Conservation (phyloP, 2,797 vertebrate species). For the Spondyliosoma cantharus region DNA sequence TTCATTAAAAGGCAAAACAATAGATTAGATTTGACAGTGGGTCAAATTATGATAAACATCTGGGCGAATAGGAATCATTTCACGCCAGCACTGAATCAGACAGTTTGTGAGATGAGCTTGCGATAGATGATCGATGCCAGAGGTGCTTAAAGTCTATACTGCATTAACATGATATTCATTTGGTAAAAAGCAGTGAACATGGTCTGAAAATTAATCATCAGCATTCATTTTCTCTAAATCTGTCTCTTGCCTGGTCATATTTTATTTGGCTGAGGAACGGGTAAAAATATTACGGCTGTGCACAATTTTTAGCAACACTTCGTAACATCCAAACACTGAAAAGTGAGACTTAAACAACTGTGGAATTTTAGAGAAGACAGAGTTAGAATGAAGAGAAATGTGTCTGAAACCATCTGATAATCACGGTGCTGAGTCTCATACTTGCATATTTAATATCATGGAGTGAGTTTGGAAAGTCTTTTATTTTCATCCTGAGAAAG, state of each 20-base stretch:
- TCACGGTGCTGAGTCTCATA: not conserved
- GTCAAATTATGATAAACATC: not conserved
- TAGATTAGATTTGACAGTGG: not conserved
- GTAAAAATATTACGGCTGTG: not conserved
- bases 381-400: not conserved
- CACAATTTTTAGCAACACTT: not conserved
- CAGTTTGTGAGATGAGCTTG: not conserved
- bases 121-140: not conserved
- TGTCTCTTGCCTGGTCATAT: not conserved
- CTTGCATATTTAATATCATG: conserved; percentile 3
- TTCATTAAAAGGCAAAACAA: not conserved
- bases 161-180: not conserved
- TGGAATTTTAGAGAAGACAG: not conserved
- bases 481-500: conserved; percentile 60
- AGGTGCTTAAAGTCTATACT: not conserved
- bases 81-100: not conserved
- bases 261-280: not conserved
- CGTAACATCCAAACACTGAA: not conserved
- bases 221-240: not conserved
- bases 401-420: no score
- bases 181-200: not conserved
- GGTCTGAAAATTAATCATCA: not conserved
- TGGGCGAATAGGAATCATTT: not conserved
- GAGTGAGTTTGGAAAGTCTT: conserved; percentile 26
- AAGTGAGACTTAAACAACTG: not conserved